A percentile compares a stretch with the other conserved stretches of the same genome.
Evolutionary conservation across 2,113 vertebrate species (phyloP).

Genomic region (Ranitomeya imitator): DNA sequence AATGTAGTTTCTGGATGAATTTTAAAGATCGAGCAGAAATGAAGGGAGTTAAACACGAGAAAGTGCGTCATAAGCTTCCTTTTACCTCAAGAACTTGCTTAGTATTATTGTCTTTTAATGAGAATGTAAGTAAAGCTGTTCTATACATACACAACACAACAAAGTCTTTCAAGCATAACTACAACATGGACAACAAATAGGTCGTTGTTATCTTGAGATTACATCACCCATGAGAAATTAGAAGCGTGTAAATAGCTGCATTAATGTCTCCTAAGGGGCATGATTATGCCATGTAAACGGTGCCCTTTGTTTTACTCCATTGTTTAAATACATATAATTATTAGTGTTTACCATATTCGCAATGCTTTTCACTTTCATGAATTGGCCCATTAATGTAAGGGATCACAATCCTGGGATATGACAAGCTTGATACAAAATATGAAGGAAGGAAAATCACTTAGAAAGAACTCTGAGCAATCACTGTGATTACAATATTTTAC

Average conservation of each 20-base stretch:
- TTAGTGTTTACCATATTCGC: background rate
- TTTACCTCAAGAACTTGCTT: background rate
- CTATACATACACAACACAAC: constrained; percentile 10
- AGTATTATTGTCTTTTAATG: constrained; percentile 29
- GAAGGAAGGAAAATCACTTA: background rate
- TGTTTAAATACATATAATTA: constrained; percentile 45
- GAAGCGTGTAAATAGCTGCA: constrained; percentile 32
- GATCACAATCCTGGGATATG: background rate
- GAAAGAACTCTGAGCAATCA: background rate
- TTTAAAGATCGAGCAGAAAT: background rate
- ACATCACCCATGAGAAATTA: constrained; percentile 48
- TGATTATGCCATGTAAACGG: constrained; percentile 26
- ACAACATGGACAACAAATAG: background rate
- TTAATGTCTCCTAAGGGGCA: constrained; percentile 37
- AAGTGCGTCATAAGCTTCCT: constrained; percentile 19
- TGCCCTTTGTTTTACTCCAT: constrained; percentile 37
- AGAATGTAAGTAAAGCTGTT: constrained; percentile 6
- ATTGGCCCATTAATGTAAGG: background rate
- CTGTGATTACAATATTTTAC: background rate
- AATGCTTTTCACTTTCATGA: background rate
- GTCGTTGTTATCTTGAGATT: constrained; percentile 36
- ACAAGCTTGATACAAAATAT: background rate
- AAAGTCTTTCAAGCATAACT: constrained; percentile 28
- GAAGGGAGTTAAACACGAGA: constrained; percentile 2
- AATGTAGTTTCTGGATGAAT: background rate